Base-by-base conservation (phyloP, 2,888 invertebrate genomes). In the Calameuta idolon region DNA sequence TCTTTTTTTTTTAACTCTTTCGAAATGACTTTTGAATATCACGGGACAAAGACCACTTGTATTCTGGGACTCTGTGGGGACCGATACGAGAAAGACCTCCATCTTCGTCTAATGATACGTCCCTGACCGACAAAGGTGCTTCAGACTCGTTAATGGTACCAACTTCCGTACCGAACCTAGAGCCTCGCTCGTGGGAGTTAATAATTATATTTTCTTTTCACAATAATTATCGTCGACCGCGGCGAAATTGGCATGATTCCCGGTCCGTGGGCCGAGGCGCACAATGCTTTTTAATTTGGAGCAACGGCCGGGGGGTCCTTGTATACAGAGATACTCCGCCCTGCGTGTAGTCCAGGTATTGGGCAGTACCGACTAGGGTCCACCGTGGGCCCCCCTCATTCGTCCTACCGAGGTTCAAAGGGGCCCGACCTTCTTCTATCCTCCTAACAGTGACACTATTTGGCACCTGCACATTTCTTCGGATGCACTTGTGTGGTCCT, bases 391-490 rank as follows among this genome's bases (percentile, higher is more conserved):
- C 55, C 33, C 35, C 34, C 30, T 9, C 71, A 31, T 71, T 71
- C 71, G 3, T 71, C 31, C 31, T 71, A 23, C 12, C 11, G 15
- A 75, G n/a, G 69, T 75, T 77, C 77, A 77, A 77, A 77, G 77
- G 71, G 69, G 68, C 55, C 77, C 77, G 77, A 68, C 75, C 55
- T 55, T 23, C 23, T 23, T 23, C 55, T 23, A 37, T 30, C 31
- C 33, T 31, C 75, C 71, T 71, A 31, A 79, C 79, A 79, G 77
- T 81, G 83, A 82, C 81, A 82, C 79, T 84, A 82, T 84, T 85
- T 83, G 82, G 84, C 83, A 85, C 83, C 83, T 83, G 84, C 81
- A 2, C 23, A 1, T 55, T 23, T 55, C 55, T 55, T 2, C 23
- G 9, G 2, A 55, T 55, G 23, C 55, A 55, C 55, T 55, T 55